phyloP scores from a whole-genome alignment of 2,888 invertebrate species.

The Agrochola circellaris region DNA sequence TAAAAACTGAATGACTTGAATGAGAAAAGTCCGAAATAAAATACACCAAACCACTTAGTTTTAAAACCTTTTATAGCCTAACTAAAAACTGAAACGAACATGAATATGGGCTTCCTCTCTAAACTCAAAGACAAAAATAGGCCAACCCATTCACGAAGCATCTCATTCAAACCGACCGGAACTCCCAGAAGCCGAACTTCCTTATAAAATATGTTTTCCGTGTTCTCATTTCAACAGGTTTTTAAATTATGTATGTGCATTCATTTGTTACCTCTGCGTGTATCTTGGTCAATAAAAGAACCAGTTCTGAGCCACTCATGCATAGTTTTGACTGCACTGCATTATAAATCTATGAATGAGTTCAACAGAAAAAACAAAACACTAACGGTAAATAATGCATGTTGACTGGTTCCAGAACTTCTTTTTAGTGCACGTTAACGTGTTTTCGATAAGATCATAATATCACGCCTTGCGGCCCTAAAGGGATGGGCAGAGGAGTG shows the following conservation, averaged over 20 bases:
- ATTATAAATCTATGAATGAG: constrained; percentile 12
- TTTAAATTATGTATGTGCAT: constrained; percentile 27
- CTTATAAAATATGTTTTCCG: constrained; percentile 22
- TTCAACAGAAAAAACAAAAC: constrained; percentile 6
- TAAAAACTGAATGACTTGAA: no score
- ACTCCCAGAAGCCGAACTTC: constrained; percentile 34
- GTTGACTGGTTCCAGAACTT: neutral
- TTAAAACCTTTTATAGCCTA: neutral
- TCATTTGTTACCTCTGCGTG: constrained; percentile 12
- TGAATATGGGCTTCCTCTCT: neutral
- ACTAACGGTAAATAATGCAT: neutral
- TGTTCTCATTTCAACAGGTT: constrained; percentile 41
- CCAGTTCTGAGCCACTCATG: constrained; percentile 30
- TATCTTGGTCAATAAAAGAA: constrained; percentile 32
- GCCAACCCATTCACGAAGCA: constrained; percentile 33
- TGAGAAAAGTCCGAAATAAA: no score
- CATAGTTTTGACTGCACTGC: neutral
- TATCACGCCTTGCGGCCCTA: no score
- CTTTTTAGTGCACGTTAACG: neutral
- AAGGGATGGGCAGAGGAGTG: no score
- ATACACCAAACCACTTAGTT: neutral
- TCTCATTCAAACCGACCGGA: constrained; percentile 37
- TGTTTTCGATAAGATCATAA: neutral
- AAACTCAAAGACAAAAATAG: constrained; percentile 31
- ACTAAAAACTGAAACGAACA: neutral